Evolutionary conservation across 2,888 invertebrate genomes (phyloP).

Genomic region (Carabus problematicus): DNA sequence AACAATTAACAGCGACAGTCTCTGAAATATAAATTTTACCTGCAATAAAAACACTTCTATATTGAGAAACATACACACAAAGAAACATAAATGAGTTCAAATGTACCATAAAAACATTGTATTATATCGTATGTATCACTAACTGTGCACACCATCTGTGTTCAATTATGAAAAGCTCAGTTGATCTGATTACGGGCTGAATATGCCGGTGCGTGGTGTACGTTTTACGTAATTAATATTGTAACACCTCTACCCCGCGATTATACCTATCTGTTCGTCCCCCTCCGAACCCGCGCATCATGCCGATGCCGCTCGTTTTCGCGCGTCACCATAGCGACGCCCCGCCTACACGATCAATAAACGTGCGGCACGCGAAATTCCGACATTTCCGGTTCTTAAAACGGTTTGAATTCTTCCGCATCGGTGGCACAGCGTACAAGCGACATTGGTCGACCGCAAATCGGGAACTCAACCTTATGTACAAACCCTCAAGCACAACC

Average conservation of each 20-base stretch:
- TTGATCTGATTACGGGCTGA: conserved; percentile 3
- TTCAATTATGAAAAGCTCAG: not conserved
- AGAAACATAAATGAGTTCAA: no score
- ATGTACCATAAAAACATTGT: no score
- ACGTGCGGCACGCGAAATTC: conserved; percentile 29
- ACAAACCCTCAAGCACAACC: no score
- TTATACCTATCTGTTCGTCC: not conserved
- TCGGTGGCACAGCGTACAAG: not conserved
- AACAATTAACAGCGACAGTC: no score
- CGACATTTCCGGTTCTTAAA: conserved; percentile 36
- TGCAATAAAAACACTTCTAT: no score
- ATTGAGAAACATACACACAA: no score
- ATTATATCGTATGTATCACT: no score
- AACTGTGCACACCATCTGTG: no score
- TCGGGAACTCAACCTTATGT: no score
- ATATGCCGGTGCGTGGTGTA: conserved; percentile 34
- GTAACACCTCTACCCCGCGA: conserved; percentile 17
- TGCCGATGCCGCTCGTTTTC: conserved; percentile 7
- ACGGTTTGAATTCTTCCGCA: conserved; percentile 9
- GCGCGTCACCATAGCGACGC: conserved; percentile 28
- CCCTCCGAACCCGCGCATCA: not conserved
- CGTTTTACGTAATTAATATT: conserved; percentile 40
- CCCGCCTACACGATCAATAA: conserved; percentile 41
- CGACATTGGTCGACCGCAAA: no score
- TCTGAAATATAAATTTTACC: no score